A percentile compares a stretch with the other conserved stretches of the same genome.
These are phyloP conservation scores for Microctonus brassicae DNA, from an alignment of 2,888 invertebrate genomes.

Conservation along the genomic window DNA sequence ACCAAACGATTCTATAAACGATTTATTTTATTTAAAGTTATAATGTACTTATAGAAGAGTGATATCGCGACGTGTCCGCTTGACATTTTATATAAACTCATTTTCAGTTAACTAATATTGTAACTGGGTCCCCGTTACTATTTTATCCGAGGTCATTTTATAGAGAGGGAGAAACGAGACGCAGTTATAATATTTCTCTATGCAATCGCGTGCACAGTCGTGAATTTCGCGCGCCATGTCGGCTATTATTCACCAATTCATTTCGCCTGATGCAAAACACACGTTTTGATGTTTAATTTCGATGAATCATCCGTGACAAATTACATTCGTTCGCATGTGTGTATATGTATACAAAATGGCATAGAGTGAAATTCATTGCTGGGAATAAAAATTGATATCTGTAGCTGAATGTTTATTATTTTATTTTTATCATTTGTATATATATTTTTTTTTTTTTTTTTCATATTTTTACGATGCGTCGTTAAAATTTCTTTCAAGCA, in stretches of 20 bases:
- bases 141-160: conserved; percentile 35
- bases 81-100: conserved; percentile 36
- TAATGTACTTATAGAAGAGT: too few species aligned
- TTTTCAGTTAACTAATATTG: conserved; percentile 36
- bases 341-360: not conserved
- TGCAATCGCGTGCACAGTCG: conserved; percentile 4
- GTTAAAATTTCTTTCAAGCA: not conserved
- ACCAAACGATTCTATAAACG: too few species aligned
- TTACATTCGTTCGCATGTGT: not conserved
- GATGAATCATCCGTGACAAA: not conserved
- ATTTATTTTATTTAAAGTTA: too few species aligned
- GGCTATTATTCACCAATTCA: not conserved
- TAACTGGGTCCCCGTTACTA: conserved; percentile 39
- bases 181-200: conserved; percentile 21
- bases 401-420: not conserved
- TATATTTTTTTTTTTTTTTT: not conserved
- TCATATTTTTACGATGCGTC: not conserved
- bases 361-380: not conserved
- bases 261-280: not conserved
- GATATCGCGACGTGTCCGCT: too few species aligned
- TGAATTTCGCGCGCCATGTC: not conserved
- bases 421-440: not conserved
- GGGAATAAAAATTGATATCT: not conserved
- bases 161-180: conserved; percentile 1
- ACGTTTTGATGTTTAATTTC: not conserved